These are phyloP conservation scores for Caenorhabditis imperialis DNA, from an alignment of 2,888 invertebrate genomes.

Conservation along the genomic window DNA sequence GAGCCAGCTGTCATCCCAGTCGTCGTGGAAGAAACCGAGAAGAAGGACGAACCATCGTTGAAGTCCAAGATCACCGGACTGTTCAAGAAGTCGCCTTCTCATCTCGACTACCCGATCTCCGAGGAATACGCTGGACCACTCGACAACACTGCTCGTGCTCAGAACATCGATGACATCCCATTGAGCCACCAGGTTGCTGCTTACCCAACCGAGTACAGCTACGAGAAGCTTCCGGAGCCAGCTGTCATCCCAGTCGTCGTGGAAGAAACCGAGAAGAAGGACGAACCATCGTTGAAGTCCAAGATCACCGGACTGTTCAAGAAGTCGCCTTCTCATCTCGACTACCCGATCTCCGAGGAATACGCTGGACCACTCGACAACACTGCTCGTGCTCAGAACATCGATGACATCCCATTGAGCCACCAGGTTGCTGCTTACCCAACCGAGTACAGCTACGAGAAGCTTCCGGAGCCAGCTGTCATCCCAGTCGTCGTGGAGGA, in stretches of 20 bases:
- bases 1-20: constrained; percentile 25
- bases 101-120: constrained; percentile 54
- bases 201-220: constrained; percentile 28
- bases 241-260: constrained; percentile 11
- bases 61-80: constrained; percentile 35
- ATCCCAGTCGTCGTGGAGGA: constrained; percentile 18
- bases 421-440: constrained; percentile 54
- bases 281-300: constrained; percentile 15
- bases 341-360: constrained; percentile 60
- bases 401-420: constrained; percentile 49
- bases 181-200: constrained; percentile 6
- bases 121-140: constrained; percentile 50
- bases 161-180: constrained; percentile 43
- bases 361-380: constrained; percentile 50
- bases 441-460: constrained; percentile 52
- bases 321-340: constrained; percentile 56
- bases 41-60: constrained; percentile 22
- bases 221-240: constrained; percentile 45
- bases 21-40: constrained; percentile 18
- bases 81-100: constrained; percentile 48
- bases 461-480: constrained; percentile 38
- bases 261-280: constrained; percentile 31
- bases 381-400: constrained; percentile 46
- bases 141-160: constrained; percentile 44
- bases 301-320: constrained; percentile 53